Conservation (phyloP, 1,140 invertebrate genomes). For the Drosophila sturtevanti region DNA sequence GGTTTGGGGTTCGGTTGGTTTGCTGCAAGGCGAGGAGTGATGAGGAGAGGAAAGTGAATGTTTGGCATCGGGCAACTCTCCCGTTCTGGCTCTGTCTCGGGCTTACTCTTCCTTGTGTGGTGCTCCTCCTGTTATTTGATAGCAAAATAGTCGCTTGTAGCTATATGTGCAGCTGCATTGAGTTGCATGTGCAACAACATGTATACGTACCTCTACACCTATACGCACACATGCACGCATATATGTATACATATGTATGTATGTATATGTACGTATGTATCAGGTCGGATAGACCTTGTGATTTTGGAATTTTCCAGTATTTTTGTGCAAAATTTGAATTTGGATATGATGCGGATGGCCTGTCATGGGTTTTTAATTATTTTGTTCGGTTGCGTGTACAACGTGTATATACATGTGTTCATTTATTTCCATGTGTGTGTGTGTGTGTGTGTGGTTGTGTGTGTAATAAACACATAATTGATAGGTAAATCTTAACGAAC, state of each 20-base stretch:
- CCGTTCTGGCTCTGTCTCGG: not conserved
- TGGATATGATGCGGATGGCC: constrained; percentile 55
- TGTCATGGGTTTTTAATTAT: constrained; percentile 74
- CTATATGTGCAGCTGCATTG: constrained; percentile 43
- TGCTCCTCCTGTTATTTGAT: constrained; percentile 62
- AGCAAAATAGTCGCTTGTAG: constrained; percentile 50
- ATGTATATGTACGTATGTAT: constrained; percentile 24
- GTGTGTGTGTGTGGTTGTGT: not conserved
- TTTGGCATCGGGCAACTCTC: not conserved
- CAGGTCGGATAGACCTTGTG: constrained; percentile 42
- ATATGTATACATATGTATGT: constrained; percentile 16
- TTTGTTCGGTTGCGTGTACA: constrained; percentile 62
- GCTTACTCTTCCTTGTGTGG: not conserved
- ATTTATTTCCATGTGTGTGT: not conserved
- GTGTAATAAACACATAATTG: constrained; percentile 67
- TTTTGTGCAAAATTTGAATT: constrained; percentile 61
- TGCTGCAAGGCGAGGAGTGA: not conserved
- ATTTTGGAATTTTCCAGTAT: constrained; percentile 65
- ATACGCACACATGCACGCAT: not conserved
- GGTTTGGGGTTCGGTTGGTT: not conserved
- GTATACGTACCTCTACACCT: too few species aligned
- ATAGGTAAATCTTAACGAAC: constrained; percentile 40
- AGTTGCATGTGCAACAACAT: constrained; percentile 39
- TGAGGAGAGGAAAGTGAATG: not conserved
- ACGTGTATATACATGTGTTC: constrained; percentile 5